Percentiles rank a stretch among this genome's conserved stretches.
Evolutionary conservation across 2,797 vertebrate genomes (phyloP).

Genomic region (Malurus leucopterus): DNA sequence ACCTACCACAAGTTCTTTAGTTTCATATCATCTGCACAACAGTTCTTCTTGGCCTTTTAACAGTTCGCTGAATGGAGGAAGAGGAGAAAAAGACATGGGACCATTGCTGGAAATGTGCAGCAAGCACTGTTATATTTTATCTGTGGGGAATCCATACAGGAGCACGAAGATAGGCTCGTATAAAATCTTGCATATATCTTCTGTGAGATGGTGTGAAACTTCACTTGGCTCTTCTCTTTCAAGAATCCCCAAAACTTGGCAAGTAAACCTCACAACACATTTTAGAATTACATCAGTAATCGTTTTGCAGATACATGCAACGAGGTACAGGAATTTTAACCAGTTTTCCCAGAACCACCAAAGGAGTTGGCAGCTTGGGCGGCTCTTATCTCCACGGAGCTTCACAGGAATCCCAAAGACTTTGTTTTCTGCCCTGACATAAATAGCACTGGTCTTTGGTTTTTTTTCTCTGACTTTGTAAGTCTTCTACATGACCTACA

Average conservation of each 20-base stretch:
- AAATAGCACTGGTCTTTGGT: background rate
- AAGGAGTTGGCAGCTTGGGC: background rate
- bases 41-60: slow-evolving; percentile 44
- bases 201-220: slow-evolving; percentile 57
- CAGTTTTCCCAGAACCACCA: slow-evolving; percentile 7
- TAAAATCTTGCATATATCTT: slow-evolving; percentile 50
- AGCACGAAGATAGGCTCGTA: background rate
- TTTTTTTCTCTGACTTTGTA: background rate
- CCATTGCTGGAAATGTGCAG: slow-evolving; percentile 38
- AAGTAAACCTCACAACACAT: slow-evolving; percentile 53
- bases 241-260: slow-evolving; percentile 51
- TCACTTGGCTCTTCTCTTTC: slow-evolving; percentile 49
- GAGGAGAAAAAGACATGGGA: slow-evolving; percentile 28
- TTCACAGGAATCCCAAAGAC: slow-evolving; percentile 18
- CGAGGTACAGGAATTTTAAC: slow-evolving; percentile 37
- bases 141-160: slow-evolving; percentile 16
- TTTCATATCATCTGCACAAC: slow-evolving; percentile 36
- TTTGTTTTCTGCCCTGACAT: slow-evolving; percentile 1
- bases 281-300: slow-evolving; percentile 44
- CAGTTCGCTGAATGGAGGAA: slow-evolving; percentile 39
- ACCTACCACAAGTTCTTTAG: slow-evolving; percentile 53
- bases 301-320: slow-evolving; percentile 19
- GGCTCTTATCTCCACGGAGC: background rate
- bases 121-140: slow-evolving; percentile 36
- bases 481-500: background rate